A percentile compares a stretch with the other conserved stretches of the same genome.
Conservation (phyloP, 2,797 vertebrate species). For the Helicolenus hilgendorfi region DNA sequence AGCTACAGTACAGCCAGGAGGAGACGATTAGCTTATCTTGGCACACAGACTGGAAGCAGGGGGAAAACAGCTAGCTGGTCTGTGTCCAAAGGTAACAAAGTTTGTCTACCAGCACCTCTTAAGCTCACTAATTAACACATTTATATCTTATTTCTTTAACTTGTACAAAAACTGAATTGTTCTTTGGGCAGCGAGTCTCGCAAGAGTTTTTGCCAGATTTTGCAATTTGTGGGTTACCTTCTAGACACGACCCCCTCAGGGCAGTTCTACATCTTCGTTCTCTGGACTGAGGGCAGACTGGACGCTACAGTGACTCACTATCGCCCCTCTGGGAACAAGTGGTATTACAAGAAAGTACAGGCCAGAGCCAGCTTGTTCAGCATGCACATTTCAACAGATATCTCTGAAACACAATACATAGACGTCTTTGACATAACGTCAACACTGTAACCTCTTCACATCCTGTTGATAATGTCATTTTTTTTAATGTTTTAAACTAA, state of each 20-base stretch:
- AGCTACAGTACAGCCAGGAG: background rate
- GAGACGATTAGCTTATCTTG: background rate
- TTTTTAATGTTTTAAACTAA: too few species aligned
- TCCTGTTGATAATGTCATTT: background rate
- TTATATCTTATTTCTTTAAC: background rate
- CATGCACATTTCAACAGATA: background rate
- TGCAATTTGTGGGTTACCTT: too few species aligned
- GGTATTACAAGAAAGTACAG: background rate
- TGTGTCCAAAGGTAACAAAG: background rate
- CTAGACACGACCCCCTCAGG: too few species aligned
- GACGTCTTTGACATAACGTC: background rate
- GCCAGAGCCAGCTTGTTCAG: background rate
- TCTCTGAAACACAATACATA: background rate
- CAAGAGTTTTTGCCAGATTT: too few species aligned
- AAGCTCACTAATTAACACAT: background rate
- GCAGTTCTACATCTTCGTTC: background rate
- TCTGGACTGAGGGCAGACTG: background rate
- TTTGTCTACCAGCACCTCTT: background rate
- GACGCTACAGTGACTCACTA: background rate
- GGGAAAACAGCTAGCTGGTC: background rate
- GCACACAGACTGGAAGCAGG: background rate
- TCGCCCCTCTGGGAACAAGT: background rate
- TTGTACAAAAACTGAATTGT: background rate
- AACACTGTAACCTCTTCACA: background rate
- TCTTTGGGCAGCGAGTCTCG: too few species aligned